These are phyloP conservation scores for Micromussa lordhowensis DNA, from an alignment of 92 coral and sea anemone genomes.

Conservation along the genomic window DNA sequence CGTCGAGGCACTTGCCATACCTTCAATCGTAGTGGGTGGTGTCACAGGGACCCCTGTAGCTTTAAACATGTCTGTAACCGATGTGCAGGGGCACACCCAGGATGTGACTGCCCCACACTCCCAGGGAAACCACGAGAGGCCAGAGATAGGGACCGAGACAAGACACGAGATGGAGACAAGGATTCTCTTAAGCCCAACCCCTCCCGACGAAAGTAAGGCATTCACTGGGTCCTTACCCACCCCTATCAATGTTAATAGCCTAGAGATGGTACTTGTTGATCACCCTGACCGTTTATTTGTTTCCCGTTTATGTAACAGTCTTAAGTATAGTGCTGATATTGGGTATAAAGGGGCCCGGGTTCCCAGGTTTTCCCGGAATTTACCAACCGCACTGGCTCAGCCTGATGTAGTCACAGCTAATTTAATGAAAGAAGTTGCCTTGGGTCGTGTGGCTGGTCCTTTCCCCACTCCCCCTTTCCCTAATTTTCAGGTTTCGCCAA, in stretches of 20 bases:
- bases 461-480: constrained; percentile 62
- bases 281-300: constrained; percentile 65
- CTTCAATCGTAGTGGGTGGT: constrained; percentile 29
- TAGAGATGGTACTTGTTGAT: constrained; percentile 30
- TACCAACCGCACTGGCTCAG: constrained; percentile 49
- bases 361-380: constrained; percentile 42
- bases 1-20: constrained; percentile 36
- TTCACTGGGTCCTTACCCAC: constrained; percentile 39
- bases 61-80: constrained; percentile 43
- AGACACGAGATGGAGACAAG: not conserved
- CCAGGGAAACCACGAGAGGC: not conserved
- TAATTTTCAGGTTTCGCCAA: constrained; percentile 71
- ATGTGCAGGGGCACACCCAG: constrained; percentile 56
- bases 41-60: constrained; percentile 50
- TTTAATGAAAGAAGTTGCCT: constrained; percentile 41
- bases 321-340: constrained; percentile 20
- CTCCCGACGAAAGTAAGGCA: constrained; percentile 3
- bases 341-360: constrained; percentile 41
- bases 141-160: constrained; percentile 24
- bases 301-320: not conserved
- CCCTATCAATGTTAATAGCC: constrained; percentile 35
- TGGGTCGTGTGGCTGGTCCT: constrained; percentile 76
- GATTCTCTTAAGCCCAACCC: constrained; percentile 1
- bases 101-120: constrained; percentile 31
- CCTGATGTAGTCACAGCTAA: constrained; percentile 46